Conservation (phyloP, 2,113 vertebrate species). For the Campylomormyrus tamandua region DNA sequence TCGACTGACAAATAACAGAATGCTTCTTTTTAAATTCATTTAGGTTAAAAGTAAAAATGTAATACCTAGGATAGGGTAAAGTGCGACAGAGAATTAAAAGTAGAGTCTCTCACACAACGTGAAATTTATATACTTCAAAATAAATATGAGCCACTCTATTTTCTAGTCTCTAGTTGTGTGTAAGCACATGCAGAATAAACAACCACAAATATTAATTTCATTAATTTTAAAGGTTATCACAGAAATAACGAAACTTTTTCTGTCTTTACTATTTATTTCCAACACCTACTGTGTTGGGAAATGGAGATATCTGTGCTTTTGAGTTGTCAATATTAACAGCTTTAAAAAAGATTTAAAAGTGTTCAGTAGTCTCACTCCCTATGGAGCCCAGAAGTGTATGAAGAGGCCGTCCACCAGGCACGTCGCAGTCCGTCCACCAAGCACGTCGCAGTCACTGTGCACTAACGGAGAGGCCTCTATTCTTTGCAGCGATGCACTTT, state of each 20-base stretch:
- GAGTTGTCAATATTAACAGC: background rate
- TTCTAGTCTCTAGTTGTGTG: background rate
- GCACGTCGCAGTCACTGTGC: too few species aligned
- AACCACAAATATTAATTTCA: background rate
- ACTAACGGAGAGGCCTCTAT: background rate
- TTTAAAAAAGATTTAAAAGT: background rate
- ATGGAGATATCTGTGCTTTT: background rate
- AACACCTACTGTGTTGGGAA: background rate
- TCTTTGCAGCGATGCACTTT: too few species aligned
- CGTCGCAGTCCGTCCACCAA: background rate
- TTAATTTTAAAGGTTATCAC: background rate
- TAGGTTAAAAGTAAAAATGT: background rate
- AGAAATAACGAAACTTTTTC: background rate
- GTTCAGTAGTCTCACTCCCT: background rate
- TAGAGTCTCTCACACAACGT: background rate
- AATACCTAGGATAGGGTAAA: background rate
- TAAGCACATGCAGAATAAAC: background rate
- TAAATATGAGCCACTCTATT: background rate
- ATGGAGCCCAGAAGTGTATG: background rate
- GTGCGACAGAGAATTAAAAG: background rate
- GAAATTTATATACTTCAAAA: background rate
- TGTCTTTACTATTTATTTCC: background rate
- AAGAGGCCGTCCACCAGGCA: background rate
- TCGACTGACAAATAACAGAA: background rate
- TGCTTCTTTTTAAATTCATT: background rate